Percentiles rank a stretch among this genome's conserved stretches.
Conservation (phyloP, 2,888 invertebrate genomes). For the Acanthoscelides obtectus region DNA sequence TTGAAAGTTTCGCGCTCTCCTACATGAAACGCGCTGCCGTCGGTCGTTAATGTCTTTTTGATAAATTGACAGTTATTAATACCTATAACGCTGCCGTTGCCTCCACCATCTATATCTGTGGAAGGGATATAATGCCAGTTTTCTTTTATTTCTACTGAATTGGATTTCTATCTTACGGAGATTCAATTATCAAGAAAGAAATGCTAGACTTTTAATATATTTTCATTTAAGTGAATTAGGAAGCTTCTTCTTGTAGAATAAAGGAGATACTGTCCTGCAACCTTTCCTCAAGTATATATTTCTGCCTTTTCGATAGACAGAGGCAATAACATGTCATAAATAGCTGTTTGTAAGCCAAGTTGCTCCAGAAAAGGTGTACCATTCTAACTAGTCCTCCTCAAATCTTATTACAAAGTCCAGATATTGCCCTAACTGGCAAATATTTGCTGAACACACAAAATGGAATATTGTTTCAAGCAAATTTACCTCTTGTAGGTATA, state of each 20-base stretch:
- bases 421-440: slow-evolving; percentile 7
- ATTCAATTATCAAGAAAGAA: not conserved
- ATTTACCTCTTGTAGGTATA: slow-evolving; percentile 6
- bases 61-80: slow-evolving; percentile 44
- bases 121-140: not conserved
- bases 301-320: too few species aligned
- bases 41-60: slow-evolving; percentile 38
- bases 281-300: too few species aligned
- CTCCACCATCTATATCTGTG: not conserved
- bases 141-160: not conserved
- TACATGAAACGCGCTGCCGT: slow-evolving; percentile 29
- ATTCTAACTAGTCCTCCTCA: not conserved
- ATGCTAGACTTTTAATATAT: not conserved
- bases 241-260: not conserved
- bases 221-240: not conserved
- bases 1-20: slow-evolving; percentile 41
- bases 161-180: not conserved
- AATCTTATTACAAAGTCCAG: not conserved
- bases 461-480: slow-evolving; percentile 17
- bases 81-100: slow-evolving; percentile 28
- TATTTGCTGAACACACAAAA: slow-evolving; percentile 18
- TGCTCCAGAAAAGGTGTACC: not conserved
- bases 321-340: too few species aligned
- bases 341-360: too few species aligned
- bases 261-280: too few species aligned